Conservation (phyloP, 1,140 invertebrate species). For the Teleogryllus occipitalis region DNA sequence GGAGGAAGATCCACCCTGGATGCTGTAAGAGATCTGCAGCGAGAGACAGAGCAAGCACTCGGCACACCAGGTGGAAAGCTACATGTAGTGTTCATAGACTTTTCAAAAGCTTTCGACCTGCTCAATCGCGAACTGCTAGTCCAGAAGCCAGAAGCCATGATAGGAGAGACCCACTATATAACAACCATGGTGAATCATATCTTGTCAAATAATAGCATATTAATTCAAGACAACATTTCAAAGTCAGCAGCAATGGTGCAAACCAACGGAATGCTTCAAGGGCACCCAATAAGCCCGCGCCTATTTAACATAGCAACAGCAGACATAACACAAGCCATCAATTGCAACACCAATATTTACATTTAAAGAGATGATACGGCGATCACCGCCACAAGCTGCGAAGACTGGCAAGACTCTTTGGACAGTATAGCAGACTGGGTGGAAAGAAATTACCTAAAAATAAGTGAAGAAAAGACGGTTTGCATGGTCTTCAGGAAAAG, state of each 20-base stretch:
- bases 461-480: neutral
- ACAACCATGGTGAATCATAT: neutral
- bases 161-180: neutral
- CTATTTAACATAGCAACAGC: neutral
- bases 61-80: neutral
- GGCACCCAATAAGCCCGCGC: too few relatives aligned
- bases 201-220: neutral
- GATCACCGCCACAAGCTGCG: neutral
- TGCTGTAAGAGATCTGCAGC: neutral
- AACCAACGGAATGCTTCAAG: neutral
- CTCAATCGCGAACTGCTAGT: too few relatives aligned
- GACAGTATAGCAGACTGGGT: neutral
- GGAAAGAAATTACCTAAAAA: neutral
- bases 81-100: neutral
- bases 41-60: neutral
- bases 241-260: neutral
- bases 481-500: too few relatives aligned
- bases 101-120: neutral
- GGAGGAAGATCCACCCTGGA: too few relatives aligned
- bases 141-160: neutral
- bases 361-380: neutral
- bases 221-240: neutral
- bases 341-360: too few relatives aligned
- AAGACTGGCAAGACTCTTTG: neutral
- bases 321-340: neutral